phyloP scores from a whole-genome alignment of 2,797 vertebrate species.

The Melanotaenia maccullochi region DNA sequence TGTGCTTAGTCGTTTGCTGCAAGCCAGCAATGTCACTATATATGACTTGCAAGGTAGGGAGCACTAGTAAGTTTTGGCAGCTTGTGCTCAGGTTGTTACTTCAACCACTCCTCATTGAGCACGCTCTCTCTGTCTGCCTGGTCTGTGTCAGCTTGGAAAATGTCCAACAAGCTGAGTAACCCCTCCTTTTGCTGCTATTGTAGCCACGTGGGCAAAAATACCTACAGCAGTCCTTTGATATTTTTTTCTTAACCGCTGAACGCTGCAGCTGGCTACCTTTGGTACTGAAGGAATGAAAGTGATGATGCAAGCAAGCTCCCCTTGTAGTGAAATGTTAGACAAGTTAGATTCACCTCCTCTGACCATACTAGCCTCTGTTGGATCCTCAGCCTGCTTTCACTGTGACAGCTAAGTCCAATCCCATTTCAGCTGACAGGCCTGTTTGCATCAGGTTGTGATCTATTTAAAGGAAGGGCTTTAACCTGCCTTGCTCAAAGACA shows the following conservation, averaged over 20 bases:
- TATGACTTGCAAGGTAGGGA: conserved; percentile 46
- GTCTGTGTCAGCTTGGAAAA: conserved; percentile 61
- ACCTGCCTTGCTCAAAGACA: conserved; percentile 51
- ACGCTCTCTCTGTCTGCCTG: conserved; percentile 52
- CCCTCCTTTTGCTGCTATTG: conserved; percentile 37
- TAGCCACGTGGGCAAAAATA: conserved; percentile 53
- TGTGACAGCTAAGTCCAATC: conserved; percentile 58
- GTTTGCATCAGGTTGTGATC: conserved; percentile 56
- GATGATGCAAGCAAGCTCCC: conserved; percentile 37
- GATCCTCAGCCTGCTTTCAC: conserved; percentile 47
- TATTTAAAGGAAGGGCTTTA: conserved; percentile 57
- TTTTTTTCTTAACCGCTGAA: conserved; percentile 41
- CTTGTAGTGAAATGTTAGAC: conserved; percentile 60
- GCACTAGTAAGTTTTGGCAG: conserved; percentile 57
- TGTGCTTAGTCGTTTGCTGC: conserved; percentile 44
- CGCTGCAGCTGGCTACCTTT: conserved; percentile 40
- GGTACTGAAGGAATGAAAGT: conserved; percentile 37
- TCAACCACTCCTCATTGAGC: conserved; percentile 49
- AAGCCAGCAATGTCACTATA: conserved; percentile 52
- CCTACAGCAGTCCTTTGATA: conserved; percentile 64
- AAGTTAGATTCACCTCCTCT: conserved; percentile 58
- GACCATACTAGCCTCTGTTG: conserved; percentile 51
- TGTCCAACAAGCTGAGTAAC: conserved; percentile 57
- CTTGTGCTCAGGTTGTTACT: conserved; percentile 65
- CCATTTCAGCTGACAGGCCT: conserved; percentile 53